Base-by-base conservation (phyloP, 1,140 invertebrate species). In the Zaprionus ghesquierei region DNA sequence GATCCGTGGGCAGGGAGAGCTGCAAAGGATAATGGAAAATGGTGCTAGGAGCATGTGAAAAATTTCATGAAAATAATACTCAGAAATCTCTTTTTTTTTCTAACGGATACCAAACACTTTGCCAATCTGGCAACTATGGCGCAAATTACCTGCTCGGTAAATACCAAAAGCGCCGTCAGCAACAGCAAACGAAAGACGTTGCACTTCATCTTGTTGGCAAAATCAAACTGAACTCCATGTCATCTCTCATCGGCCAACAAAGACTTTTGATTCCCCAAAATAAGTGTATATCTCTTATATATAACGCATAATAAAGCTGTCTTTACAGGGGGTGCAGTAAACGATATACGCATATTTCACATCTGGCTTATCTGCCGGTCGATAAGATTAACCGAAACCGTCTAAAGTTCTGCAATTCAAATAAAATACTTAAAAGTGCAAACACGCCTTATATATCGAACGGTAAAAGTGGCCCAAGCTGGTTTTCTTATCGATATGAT, bases 1-100 rank as follows among this genome's bases (percentile, higher is more conserved):
- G 62, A 75, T 93, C 93, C 64, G 82, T 76, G 3, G 92, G 92
- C 31, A 90, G 90, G 1, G 93, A 93, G 27, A 77, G 78, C 93
- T 93, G 69, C 8, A 68, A 33, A 20, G 44, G 9, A 46, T 10
- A 3, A 12, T 46, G 41, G 3, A 22, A 46, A 46, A 46, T 20
- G 12, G 10, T 12, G 22, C 18, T 20, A 12, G 22, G 0, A 46
- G 15, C 10, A 18, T 9, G 10, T 20, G 0, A n/a, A 10, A 23
- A 22, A 18, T 9, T 9, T 18, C 2, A n/a, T 18, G 5, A 46
- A 31, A 35, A 13, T 2, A 2, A 10, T 44, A 10, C 5, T 6
- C 1, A 15, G 3, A 3, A 51, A 23, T 8, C 31, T 2, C 10
- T 9, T 58, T 58, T 4, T 20, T 29, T 18, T 29, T 46, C 12